Evolutionary conservation across 30 jellyfish, hydroid and myxozoan species (phyloP).

Genomic region (Aurelia coerulea): DNA sequence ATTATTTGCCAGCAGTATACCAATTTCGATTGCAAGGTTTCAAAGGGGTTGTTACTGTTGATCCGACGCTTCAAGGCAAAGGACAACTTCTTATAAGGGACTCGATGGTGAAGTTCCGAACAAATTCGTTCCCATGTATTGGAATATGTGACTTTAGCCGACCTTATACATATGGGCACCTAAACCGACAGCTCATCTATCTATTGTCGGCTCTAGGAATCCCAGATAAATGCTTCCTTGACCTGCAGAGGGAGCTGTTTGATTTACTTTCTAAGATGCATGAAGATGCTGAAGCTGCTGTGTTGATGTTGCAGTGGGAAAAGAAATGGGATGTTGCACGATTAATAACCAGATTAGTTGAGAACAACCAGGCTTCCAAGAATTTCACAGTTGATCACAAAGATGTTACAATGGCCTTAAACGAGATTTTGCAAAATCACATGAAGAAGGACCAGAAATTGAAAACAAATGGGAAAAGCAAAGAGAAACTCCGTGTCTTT

Average conservation of each 20-base stretch:
- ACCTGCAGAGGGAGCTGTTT: conserved; percentile 16
- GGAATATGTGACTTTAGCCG: conserved; percentile 32
- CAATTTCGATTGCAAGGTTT: conserved; percentile 34
- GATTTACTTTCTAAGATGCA: conserved; percentile 9
- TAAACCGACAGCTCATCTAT: conserved; percentile 32
- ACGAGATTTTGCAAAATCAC: neutral
- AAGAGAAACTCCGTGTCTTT: conserved; percentile 28
- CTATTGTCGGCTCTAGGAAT: conserved; percentile 40
- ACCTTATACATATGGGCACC: conserved; percentile 28
- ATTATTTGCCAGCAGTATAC: conserved; percentile 32
- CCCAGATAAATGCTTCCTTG: conserved; percentile 14
- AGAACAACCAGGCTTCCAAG: neutral
- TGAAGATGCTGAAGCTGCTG: conserved; percentile 21
- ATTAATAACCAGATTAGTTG: neutral
- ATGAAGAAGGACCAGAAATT: conserved; percentile 9
- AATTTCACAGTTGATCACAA: neutral
- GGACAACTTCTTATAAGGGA: conserved; percentile 4
- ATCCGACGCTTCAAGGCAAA: neutral
- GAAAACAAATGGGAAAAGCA: conserved; percentile 6
- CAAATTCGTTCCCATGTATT: conserved; percentile 10
- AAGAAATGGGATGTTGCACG: conserved; percentile 1
- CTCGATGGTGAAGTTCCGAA: conserved; percentile 29
- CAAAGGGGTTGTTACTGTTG: conserved; percentile 48
- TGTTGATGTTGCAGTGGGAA: conserved; percentile 15
- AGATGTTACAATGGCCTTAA: neutral